Evolutionary conservation across 2,797 vertebrate species (phyloP).

Genomic region (Gymnoscopelus braueri): DNA sequence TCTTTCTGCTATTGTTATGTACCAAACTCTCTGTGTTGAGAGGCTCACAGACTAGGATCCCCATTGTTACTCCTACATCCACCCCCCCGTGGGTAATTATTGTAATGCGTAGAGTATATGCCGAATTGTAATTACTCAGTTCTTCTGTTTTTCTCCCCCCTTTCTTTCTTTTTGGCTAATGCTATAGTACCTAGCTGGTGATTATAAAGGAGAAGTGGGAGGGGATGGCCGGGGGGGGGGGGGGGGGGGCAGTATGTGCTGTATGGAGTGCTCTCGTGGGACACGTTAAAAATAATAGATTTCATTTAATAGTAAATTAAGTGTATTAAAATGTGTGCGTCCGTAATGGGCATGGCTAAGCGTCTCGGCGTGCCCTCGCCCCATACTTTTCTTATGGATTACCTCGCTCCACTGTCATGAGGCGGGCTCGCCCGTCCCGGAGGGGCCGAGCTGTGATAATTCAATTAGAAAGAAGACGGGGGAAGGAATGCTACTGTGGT

Average conservation of each 20-base stretch:
- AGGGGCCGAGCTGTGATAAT: constrained; percentile 71
- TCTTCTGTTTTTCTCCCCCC: constrained; percentile 25
- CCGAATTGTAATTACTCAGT: constrained; percentile 83
- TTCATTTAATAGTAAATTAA: constrained; percentile 79
- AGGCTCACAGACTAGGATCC: constrained; percentile 56
- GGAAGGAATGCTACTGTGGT: constrained; percentile 64
- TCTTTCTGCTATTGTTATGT: constrained; percentile 71
- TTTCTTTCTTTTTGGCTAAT: constrained; percentile 41
- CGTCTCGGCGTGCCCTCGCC: constrained; percentile 55
- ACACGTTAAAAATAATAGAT: constrained; percentile 74
- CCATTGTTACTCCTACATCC: constrained; percentile 72
- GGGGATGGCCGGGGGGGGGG: constrained; percentile 7
- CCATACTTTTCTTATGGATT: constrained; percentile 71
- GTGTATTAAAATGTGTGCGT: constrained; percentile 69
- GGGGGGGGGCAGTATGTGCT: neutral
- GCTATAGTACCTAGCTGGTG: constrained; percentile 64
- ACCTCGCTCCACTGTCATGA: constrained; percentile 63
- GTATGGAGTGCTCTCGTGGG: constrained; percentile 45
- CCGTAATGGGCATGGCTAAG: constrained; percentile 77
- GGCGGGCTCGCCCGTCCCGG: constrained; percentile 51
- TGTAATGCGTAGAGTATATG: constrained; percentile 81
- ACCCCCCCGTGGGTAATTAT: constrained; percentile 77
- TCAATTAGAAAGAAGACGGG: constrained; percentile 70
- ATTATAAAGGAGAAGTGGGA: constrained; percentile 54
- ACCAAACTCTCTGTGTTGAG: constrained; percentile 64